These are phyloP conservation scores for Serranus cabrilla DNA, from an alignment of 2,797 vertebrate species.

Conservation along the genomic window DNA sequence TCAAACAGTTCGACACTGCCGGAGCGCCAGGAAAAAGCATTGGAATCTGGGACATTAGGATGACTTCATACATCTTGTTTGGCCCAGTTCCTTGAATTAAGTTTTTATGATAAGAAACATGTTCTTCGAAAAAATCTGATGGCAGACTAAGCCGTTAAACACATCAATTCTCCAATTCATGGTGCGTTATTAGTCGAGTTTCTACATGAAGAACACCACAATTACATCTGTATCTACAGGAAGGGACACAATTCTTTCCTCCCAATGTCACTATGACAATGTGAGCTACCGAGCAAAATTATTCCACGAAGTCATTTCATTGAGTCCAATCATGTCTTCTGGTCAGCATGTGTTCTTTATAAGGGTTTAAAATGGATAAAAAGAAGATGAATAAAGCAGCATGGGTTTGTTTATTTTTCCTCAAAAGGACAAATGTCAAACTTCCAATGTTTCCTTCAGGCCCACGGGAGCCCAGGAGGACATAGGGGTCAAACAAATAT, in stretches of 20 bases:
- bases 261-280: background rate
- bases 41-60: constrained; percentile 15
- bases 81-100: constrained; percentile 21
- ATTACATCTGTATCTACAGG: background rate
- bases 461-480: constrained; percentile 47
- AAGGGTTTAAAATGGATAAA: background rate
- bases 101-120: constrained; percentile 6
- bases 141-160: background rate
- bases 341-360: background rate
- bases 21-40: background rate
- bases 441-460: constrained; percentile 31
- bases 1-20: constrained; percentile 23
- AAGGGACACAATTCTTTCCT: background rate
- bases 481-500: constrained; percentile 66
- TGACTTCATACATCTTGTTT: constrained; percentile 1
- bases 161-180: background rate
- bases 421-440: constrained; percentile 59
- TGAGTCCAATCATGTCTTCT: background rate
- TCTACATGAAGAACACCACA: background rate
- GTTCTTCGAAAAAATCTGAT: background rate
- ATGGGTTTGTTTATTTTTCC: constrained; percentile 30
- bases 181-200: background rate
- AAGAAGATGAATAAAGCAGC: constrained; percentile 37
- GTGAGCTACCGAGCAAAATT: background rate
- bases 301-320: background rate